A percentile compares a stretch with the other conserved stretches of the same genome.
Evolutionary conservation across 2,113 vertebrate species (phyloP).

Genomic region (Machaerirhynchus nigripectus): DNA sequence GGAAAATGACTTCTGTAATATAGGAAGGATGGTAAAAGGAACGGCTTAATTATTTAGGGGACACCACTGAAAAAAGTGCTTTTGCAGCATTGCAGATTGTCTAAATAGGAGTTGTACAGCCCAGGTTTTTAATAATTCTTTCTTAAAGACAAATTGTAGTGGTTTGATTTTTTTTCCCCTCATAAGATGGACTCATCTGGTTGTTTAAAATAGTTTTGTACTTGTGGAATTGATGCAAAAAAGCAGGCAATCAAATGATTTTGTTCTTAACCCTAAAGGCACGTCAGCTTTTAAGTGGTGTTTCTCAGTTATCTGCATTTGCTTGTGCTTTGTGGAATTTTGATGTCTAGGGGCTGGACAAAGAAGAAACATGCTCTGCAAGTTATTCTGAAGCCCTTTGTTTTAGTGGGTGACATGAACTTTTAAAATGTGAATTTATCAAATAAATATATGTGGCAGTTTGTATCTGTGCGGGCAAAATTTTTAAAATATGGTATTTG

Average conservation of each 20-base stretch:
- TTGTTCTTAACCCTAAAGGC: background rate
- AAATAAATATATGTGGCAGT: constrained; percentile 51
- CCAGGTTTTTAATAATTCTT: constrained; percentile 37
- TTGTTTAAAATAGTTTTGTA: background rate
- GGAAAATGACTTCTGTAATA: constrained; percentile 80
- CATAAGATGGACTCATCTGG: background rate
- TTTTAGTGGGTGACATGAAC: constrained; percentile 42
- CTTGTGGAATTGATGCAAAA: background rate
- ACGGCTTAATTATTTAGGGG: constrained; percentile 82
- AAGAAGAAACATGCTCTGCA: background rate
- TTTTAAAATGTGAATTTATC: constrained; percentile 52
- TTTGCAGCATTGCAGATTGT: constrained; percentile 72
- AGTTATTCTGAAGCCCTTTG: background rate
- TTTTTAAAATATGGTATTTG: constrained; percentile 52
- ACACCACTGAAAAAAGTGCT: constrained; percentile 72
- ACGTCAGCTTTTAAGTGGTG: background rate
- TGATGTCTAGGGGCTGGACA: background rate
- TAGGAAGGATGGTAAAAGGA: constrained; percentile 82
- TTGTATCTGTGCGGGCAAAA: background rate
- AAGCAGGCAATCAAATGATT: background rate
- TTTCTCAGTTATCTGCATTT: constrained; percentile 8
- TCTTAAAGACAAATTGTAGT: constrained; percentile 32
- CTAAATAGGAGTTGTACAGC: constrained; percentile 49
- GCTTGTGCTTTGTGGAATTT: constrained; percentile 6
- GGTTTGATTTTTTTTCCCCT: background rate